Conservation (phyloP, 2,797 vertebrate genomes). For the Labroides dimidiatus region DNA sequence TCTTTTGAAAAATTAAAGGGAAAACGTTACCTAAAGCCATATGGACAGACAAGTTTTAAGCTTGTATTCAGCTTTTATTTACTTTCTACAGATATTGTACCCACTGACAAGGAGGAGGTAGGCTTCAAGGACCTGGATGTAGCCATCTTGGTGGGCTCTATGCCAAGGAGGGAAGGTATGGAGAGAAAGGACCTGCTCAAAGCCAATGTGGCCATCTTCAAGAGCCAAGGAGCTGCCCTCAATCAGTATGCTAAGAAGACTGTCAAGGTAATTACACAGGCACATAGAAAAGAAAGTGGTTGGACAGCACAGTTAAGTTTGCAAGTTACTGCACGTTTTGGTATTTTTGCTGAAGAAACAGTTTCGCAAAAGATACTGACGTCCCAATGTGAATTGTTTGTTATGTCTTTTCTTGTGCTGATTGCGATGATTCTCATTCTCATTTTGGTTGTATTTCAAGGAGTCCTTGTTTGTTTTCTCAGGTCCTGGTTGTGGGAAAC, state of each 20-base stretch:
- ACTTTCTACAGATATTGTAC: constrained; percentile 86
- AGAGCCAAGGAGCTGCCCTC: constrained; percentile 91
- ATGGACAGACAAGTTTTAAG: background rate
- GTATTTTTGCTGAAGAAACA: too few relatives aligned
- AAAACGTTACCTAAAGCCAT: background rate
- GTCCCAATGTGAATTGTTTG: too few relatives aligned
- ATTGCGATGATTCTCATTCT: too few relatives aligned
- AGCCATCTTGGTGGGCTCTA: constrained; percentile 95
- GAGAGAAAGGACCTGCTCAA: constrained; percentile 97
- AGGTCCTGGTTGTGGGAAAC: constrained; percentile 97
- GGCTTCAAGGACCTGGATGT: constrained; percentile 94
- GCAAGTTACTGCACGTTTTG: too few relatives aligned
- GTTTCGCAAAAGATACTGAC: too few relatives aligned
- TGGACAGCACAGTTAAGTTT: too few relatives aligned
- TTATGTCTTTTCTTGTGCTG: too few relatives aligned
- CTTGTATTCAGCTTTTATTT: too few relatives aligned
- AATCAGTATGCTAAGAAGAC: constrained; percentile 96
- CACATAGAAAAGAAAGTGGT: too few relatives aligned
- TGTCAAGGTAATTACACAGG: constrained; percentile 88
- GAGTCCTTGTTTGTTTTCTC: constrained; percentile 18
- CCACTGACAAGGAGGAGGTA: constrained; percentile 93
- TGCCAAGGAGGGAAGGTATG: constrained; percentile 97
- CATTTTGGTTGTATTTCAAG: background rate
- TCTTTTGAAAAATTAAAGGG: background rate
- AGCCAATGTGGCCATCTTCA: constrained; percentile 96